Base-by-base conservation (phyloP, 2,113 vertebrate genomes). In the Sialia sialis region DNA sequence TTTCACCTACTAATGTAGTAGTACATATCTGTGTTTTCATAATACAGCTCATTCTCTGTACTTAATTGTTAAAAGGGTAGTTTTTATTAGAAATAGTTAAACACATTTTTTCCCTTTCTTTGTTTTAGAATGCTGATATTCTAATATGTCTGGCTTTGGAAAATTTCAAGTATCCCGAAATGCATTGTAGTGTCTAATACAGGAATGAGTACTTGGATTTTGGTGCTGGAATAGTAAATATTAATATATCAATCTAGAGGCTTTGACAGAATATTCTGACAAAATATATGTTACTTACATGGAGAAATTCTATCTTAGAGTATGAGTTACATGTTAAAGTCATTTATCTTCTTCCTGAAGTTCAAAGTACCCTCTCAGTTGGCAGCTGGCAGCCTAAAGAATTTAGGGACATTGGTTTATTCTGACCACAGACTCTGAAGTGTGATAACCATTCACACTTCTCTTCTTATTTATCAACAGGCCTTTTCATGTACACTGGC, bases 261-360 rank as follows among this genome's bases (percentile, higher is more conserved):
- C 6, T 75, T 66, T 87, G 64, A 81, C 44, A 92, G 48, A 86
- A 11, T 75, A 77, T 84, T 90, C 48, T 78, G n/a, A 55, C 60
- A 81, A 84, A 89, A 92, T 59, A 48, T 87, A 51, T 19, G 15
- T 52, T 80, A 70, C 16, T 67, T 48, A 84, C 62, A 81, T 38
- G 22, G 30, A 90, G 38, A 78, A 90, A 92, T 72, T 89, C 39
- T 30, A 34, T 78, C 73, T 60, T 56, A 54, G 44, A 78, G 7
- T 78, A 44, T 41, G n/a, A 81, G 21, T 87, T 87, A 52, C 66
- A 18, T 93, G 91, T 94, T 93, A 82, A 95, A 87, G n/a, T 15
- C 7, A 78, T 94, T 94, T 78, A 60, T 89, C 80, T 91, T 92
- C 39, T 67, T 90, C 32, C 26, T 64, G 56, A 59, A 91, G 13